Base-by-base conservation (phyloP, 2,888 invertebrate genomes). In the Xestia rhomboidea region DNA sequence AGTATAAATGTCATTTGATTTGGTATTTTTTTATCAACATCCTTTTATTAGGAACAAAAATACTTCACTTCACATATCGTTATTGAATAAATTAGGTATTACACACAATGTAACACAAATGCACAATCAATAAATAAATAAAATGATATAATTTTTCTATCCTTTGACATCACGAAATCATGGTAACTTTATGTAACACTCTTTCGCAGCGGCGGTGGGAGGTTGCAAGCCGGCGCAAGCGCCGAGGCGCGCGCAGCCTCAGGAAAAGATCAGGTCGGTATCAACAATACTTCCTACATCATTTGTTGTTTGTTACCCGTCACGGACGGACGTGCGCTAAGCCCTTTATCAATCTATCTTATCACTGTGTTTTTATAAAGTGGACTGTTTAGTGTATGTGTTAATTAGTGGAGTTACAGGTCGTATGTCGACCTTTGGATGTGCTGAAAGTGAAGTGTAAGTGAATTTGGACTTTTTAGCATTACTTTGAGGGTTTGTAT, bases 231-330 rank as follows among this genome's bases (percentile, higher is more conserved):
- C 92, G 91, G 92, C 95, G 95, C 95, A 91, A 82, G 92, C 95
- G 93, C 92, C 93, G 88, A 92, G 89, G 80, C 92, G 91, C 88
- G 77, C 92, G 87, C 93, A 93, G 92, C 93, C 95, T 92, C 95
- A 94, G 93, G 95, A 95, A 94, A 95, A 95, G 95, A 95, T 94
- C 95, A 95, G 96, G 93, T 93, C 84, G 79, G 91, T 92, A 91
- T 87, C 87, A 89, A 89, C 88, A 87, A 88, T 90, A 91, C 91
- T 94, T 93, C 94, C 93, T 94, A 92, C 90, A 89, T 91, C 95
- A 96, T 94, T 95, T 93, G 93, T 92, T 90, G 88, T 90, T 88
- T 85, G 87, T 84, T 83, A 91, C 88, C 80, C 89, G 90, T 72
- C 79, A 89, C 89, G 92, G 70, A 85, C 92, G 91, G 92, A 92